Base-by-base conservation (phyloP, 2,888 invertebrate species). In the Danaus chrysippus region DNA sequence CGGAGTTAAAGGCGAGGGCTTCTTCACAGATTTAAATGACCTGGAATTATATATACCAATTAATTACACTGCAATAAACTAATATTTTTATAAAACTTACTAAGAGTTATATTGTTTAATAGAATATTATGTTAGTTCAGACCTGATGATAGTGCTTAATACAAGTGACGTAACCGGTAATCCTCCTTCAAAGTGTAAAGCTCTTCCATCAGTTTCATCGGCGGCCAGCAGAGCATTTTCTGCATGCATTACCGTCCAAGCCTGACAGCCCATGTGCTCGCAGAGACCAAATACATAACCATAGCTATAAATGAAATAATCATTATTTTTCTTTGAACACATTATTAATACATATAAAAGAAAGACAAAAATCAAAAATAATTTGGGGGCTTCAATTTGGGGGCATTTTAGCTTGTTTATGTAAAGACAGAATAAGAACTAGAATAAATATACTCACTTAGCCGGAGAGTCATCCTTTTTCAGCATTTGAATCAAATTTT, bases 211-310 rank as follows among this genome's bases (percentile, higher is more conserved):
- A 5, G 97, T 95, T 92, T 99, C 98, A 86, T 99, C 99, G 1
- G 98, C 98, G 77, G 98, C 98, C 3, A 96, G 95, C 64, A 99
- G 92, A n/a, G 96, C 95, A 80, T 98, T 97, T 84, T 98, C 98
- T 23, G 98, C 94, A 59, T 96, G 94, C 64, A 96, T 94, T 53
- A 93, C 92, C 62, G 94, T 94, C 80, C 92, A 86, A 0, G 84
- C 63, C 0, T 92, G 93, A 69, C 92, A 92, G 1, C 93, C 93
- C 70, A 98, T 88, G 68, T 94, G 93, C 54, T 96, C 91, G n/a
- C 97, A 96, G 58, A 96, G 92, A 63, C 95, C 94, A 73, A 98
- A 96, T 42, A 95, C 94, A 77, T 96, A 96, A 0, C 96, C 98
- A 66, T 98, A 92, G 76, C 96, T 97, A 78, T 0, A 34, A 41